Conservation (phyloP, 2,113 vertebrate genomes). For the Tragulus kanchil region DNA sequence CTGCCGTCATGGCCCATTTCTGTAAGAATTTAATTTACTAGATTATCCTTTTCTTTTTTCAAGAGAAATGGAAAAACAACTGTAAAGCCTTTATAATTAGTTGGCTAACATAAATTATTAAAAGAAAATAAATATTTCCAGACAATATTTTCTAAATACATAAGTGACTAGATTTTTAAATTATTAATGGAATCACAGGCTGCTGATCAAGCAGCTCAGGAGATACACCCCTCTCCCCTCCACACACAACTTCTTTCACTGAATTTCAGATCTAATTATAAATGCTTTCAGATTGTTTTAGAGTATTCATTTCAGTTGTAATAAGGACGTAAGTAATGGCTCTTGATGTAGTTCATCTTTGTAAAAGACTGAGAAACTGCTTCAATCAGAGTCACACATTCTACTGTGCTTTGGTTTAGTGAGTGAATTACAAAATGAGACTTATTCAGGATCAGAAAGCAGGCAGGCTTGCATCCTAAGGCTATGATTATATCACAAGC, state of each 20-base stretch:
- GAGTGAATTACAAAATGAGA: slow-evolving; percentile 65
- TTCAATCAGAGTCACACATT: slow-evolving; percentile 43
- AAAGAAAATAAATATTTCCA: slow-evolving; percentile 51
- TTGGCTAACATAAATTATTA: not conserved
- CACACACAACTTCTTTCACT: not conserved
- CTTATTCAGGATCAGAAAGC: slow-evolving; percentile 43
- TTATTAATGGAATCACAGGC: slow-evolving; percentile 24
- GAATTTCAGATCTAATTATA: slow-evolving; percentile 17
- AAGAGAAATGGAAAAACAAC: not conserved
- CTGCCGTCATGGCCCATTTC: too few species aligned
- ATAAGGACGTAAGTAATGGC: slow-evolving; percentile 43
- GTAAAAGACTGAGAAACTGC: slow-evolving; percentile 13
- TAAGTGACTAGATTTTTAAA: slow-evolving; percentile 6
- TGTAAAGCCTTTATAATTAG: not conserved
- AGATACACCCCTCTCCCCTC: not conserved
- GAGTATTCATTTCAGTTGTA: slow-evolving; percentile 52
- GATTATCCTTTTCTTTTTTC: not conserved
- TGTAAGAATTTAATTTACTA: not conserved
- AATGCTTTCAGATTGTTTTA: slow-evolving; percentile 60
- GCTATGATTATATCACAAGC: slow-evolving; percentile 45
- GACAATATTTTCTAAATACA: not conserved
- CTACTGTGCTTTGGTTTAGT: slow-evolving; percentile 49
- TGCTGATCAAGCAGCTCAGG: not conserved
- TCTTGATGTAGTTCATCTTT: slow-evolving; percentile 49
- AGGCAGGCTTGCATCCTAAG: not conserved